phyloP scores from a whole-genome alignment of 2,888 invertebrate genomes.

The Priocnemis perturbator region DNA sequence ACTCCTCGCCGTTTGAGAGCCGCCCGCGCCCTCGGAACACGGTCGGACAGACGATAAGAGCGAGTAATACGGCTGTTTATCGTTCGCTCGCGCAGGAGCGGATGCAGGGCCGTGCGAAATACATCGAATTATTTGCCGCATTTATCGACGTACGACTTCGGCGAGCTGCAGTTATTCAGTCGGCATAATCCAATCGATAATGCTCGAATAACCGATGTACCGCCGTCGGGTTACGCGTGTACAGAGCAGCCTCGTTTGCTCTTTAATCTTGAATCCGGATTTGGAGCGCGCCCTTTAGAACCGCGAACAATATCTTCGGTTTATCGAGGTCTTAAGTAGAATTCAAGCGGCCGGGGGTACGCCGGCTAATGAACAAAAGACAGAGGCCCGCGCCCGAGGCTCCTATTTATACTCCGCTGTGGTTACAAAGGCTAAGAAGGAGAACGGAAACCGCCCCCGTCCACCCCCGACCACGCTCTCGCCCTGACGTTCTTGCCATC shows the following conservation, averaged over 20 bases:
- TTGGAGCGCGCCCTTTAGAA: constrained; percentile 23
- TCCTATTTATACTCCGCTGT: constrained; percentile 32
- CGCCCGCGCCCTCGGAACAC: too few species aligned
- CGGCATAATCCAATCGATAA: too few species aligned
- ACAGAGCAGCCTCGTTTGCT: background rate
- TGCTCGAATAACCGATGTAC: too few species aligned
- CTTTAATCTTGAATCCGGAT: constrained; percentile 27
- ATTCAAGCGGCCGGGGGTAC: constrained; percentile 23
- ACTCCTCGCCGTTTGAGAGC: too few species aligned
- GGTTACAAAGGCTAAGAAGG: constrained; percentile 30
- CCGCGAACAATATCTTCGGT: constrained; percentile 25
- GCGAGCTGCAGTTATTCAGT: too few species aligned
- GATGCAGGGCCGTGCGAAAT: too few species aligned
- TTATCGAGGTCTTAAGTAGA: constrained; percentile 37
- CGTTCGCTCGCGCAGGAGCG: too few species aligned
- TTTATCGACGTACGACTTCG: too few species aligned
- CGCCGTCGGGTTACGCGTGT: too few species aligned
- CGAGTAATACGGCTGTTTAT: too few species aligned
- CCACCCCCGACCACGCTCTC: background rate
- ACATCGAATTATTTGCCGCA: too few species aligned
- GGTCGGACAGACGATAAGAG: too few species aligned
- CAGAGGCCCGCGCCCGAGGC: constrained; percentile 12
- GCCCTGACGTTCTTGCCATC: constrained; percentile 11
- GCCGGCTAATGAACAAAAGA: constrained; percentile 39
- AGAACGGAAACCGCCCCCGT: constrained; percentile 22